phyloP scores from a whole-genome alignment of 2,113 vertebrate species.

The Barbus barbus region DNA sequence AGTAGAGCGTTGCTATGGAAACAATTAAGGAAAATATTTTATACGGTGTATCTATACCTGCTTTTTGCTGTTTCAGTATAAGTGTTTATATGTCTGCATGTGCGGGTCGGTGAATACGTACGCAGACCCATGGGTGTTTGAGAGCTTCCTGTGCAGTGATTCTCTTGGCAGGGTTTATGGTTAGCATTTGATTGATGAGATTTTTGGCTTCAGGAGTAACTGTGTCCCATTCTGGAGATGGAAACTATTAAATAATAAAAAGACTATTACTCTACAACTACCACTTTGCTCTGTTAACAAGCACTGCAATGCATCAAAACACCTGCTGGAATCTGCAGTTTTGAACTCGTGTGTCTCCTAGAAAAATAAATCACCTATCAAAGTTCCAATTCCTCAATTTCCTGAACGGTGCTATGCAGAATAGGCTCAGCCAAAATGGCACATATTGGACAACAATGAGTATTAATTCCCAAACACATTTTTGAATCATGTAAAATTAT shows the following conservation, averaged over 20 bases:
- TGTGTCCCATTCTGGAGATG: constrained; percentile 96
- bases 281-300: not conserved
- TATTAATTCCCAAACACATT: too few species aligned
- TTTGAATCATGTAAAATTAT: too few species aligned
- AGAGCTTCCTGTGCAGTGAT: constrained; percentile 97
- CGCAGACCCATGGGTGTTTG: constrained; percentile 98
- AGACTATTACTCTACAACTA: not conserved
- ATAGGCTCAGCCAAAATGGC: too few species aligned
- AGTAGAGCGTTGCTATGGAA: constrained; percentile 90
- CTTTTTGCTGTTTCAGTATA: not conserved
- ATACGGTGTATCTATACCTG: not conserved
- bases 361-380: not conserved
- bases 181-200: constrained; percentile 99
- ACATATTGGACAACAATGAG: too few species aligned
- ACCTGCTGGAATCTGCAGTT: not conserved
- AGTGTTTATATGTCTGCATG: not conserved
- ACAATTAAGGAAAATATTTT: constrained; percentile 1
- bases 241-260: constrained; percentile 76
- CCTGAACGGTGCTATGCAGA: too few species aligned
- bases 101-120: constrained; percentile 75
- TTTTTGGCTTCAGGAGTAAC: constrained; percentile 97
- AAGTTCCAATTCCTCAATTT: too few species aligned
- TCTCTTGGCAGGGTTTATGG: constrained; percentile 96
- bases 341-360: not conserved
- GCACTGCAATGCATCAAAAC: not conserved